Percentiles rank a stretch among this genome's conserved stretches.
phyloP scores from a whole-genome alignment of 2,888 invertebrate species.

The Beris chalybata region DNA sequence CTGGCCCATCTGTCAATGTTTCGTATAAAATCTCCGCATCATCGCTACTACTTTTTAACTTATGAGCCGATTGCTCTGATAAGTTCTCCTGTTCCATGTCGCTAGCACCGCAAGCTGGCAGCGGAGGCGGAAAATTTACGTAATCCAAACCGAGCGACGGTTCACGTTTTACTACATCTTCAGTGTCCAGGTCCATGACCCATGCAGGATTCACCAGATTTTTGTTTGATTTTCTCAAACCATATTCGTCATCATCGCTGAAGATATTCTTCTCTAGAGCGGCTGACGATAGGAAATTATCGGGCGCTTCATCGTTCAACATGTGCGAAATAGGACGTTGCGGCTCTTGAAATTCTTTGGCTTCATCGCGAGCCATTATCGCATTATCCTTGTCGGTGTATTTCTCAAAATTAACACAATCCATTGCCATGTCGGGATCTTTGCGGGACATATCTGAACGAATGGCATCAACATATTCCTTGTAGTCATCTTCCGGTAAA shows the following conservation, averaged over 20 bases:
- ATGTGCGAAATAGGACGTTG: slow-evolving; percentile 9
- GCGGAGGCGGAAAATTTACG: slow-evolving; percentile 15
- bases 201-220: slow-evolving; percentile 2
- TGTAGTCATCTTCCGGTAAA: no score
- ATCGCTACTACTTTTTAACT: neutral
- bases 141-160: slow-evolving; percentile 6
- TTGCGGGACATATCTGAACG: slow-evolving; percentile 6
- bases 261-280: slow-evolving; percentile 19
- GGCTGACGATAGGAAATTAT: slow-evolving; percentile 28
- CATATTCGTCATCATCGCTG: slow-evolving; percentile 31
- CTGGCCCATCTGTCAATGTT: slow-evolving; percentile 1
- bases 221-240: slow-evolving; percentile 17
- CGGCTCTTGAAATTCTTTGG: slow-evolving; percentile 11
- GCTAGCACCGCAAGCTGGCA: neutral
- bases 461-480: neutral
- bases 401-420: slow-evolving; percentile 2
- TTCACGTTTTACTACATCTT: slow-evolving; percentile 14
- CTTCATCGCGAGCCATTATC: neutral
- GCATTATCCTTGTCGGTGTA: neutral
- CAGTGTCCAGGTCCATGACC: slow-evolving; percentile 18
- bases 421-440: slow-evolving; percentile 3
- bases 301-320: slow-evolving; percentile 26
- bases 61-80: neutral
- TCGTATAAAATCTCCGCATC: slow-evolving; percentile 6
- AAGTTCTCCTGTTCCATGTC: neutral